Base-by-base conservation (phyloP, 1,140 invertebrate genomes). In the Cydia pomonella region DNA sequence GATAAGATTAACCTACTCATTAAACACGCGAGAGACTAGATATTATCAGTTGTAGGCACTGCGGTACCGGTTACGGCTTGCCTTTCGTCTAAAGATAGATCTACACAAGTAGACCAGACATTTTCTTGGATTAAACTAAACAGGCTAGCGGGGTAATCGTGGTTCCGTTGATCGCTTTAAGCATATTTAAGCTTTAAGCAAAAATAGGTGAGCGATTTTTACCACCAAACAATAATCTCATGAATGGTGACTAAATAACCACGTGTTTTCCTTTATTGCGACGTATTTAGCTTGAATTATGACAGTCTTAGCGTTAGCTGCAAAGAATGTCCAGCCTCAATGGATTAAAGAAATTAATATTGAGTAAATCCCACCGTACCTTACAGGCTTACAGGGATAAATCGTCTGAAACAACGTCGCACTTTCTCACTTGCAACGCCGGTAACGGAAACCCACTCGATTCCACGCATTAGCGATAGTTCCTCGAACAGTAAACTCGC, bases 391-490 rank as follows among this genome's bases (percentile, higher is more conserved):
- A 47, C 44, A 50, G 47, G 1, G 3, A 50, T 50, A 21, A n/a
- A 18, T 12, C 6, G 53, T 12, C 53, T 3, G 21, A 59, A 59
- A 59, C n/a, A 69, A 38, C 41, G 64, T 33, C n/a, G 27, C 25
- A 33, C 29, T 69, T 33, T 18, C 27, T 18, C 29, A 66, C 25
- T 66, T 23, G 27, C 21, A n/a, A 38, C 23, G 27, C 7, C 64
- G 64, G 50, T 33, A 69, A 69, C 64, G 29, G 29, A 69, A 69
- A 38, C 64, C 64, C 27, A 69, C 29, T 33, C 64, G 64, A 69
- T 69, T 69, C 64, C 64, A 69, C 29, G n/a, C 64, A 69, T 69
- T 69, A 69, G 27, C 64, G 27, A 69, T 69, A 69, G 33, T 69
- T 69, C 64, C 29, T 18, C 64, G 64, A 69, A 69, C 64, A 33